Evolutionary conservation across 2,113 vertebrate genomes (phyloP).

Genomic region (Andinoacara biseriatus): DNA sequence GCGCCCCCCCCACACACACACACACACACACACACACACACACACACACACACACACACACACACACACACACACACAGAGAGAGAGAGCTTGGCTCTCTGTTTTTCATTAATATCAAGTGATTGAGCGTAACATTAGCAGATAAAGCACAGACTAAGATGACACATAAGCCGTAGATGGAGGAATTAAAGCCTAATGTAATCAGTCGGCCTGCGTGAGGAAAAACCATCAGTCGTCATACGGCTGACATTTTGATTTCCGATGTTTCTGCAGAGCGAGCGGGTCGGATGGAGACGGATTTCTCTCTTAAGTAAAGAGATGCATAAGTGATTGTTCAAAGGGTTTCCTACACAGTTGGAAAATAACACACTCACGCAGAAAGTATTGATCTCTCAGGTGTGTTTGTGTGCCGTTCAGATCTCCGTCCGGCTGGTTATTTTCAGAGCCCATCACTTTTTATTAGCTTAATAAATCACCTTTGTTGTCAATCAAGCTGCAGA

Average conservation of each 20-base stretch:
- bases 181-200: slow-evolving; percentile 78
- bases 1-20: too few relatives aligned
- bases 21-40: slow-evolving; percentile 19
- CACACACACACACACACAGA: not conserved
- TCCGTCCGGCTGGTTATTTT: slow-evolving; percentile 86
- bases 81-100: slow-evolving; percentile 33
- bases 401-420: slow-evolving; percentile 52
- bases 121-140: slow-evolving; percentile 80
- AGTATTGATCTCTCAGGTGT: slow-evolving; percentile 50
- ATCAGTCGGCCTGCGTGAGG: slow-evolving; percentile 59
- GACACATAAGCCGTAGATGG: slow-evolving; percentile 69
- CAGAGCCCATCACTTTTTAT: slow-evolving; percentile 99
- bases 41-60: not conserved
- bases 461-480: slow-evolving; percentile 99
- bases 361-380: slow-evolving; percentile 26
- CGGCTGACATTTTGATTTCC: slow-evolving; percentile 67
- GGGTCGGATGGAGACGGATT: slow-evolving; percentile 49
- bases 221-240: slow-evolving; percentile 40
- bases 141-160: slow-evolving; percentile 76
- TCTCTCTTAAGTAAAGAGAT: slow-evolving; percentile 62
- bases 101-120: slow-evolving; percentile 80
- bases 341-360: slow-evolving; percentile 24
- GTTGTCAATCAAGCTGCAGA: slow-evolving; percentile 99
- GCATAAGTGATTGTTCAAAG: slow-evolving; percentile 59
- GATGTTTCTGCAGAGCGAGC: slow-evolving; percentile 39